Conservation (phyloP, 2,888 invertebrate species). For the Exocentrus adspersus region DNA sequence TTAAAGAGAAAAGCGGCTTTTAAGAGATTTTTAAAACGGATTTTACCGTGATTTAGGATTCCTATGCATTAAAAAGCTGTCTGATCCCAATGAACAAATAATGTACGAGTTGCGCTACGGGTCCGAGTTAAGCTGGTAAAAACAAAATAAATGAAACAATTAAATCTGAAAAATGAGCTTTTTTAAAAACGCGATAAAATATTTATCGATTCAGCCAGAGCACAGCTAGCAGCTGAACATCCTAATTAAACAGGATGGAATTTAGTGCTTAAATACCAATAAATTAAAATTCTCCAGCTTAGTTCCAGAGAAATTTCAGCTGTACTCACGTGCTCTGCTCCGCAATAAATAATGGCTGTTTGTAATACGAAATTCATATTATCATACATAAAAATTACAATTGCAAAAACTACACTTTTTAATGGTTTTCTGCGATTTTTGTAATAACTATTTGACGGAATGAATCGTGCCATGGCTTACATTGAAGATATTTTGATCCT, state of each 20-base stretch:
- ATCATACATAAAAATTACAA: no score
- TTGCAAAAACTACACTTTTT: no score
- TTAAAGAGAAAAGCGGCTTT: no score
- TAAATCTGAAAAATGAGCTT: constrained; percentile 34
- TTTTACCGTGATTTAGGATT: constrained; percentile 21
- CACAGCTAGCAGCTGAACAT: constrained; percentile 11
- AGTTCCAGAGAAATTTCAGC: constrained; percentile 1
- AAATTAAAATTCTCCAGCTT: constrained; percentile 1
- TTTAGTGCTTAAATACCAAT: neutral
- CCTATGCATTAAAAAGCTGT: constrained; percentile 16
- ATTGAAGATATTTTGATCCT: no score
- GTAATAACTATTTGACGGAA: no score
- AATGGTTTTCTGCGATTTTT: no score
- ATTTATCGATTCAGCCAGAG: constrained; percentile 22
- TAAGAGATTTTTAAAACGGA: neutral
- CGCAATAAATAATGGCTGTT: neutral
- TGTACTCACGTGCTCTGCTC: neutral
- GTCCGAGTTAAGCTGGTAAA: constrained; percentile 23
- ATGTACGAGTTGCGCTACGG: constrained; percentile 29
- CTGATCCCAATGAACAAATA: constrained; percentile 26
- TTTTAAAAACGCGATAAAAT: constrained; percentile 29
- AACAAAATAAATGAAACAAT: constrained; percentile 38
- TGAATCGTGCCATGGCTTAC: no score
- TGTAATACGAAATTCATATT: neutral
- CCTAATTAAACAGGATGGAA: constrained; percentile 11